These are phyloP conservation scores for Nymphalis io DNA, from an alignment of 1,140 invertebrate species.

Conservation along the genomic window DNA sequence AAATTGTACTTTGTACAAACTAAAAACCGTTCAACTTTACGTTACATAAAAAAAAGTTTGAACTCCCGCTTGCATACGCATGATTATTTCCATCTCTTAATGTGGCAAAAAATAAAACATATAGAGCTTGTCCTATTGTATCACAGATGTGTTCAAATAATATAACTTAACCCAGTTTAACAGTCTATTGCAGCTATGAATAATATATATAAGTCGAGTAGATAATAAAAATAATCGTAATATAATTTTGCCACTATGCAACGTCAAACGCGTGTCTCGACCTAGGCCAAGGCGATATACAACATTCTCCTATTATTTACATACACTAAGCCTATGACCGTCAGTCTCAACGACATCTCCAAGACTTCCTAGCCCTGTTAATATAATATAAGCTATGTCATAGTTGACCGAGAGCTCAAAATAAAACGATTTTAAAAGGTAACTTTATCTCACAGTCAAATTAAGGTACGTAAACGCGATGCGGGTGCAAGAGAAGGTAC, in stretches of 20 bases:
- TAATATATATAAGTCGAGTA: constrained; percentile 47
- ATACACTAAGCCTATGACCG: constrained; percentile 76
- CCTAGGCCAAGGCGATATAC: constrained; percentile 73
- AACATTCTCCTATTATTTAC: constrained; percentile 80
- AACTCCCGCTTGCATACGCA: constrained; percentile 39
- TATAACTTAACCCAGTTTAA: constrained; percentile 67
- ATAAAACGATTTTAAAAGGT: constrained; percentile 68
- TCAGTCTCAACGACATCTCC: constrained; percentile 76
- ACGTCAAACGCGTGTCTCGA: constrained; percentile 62
- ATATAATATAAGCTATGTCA: constrained; percentile 69
- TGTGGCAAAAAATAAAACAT: constrained; percentile 63
- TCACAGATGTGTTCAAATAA: constrained; percentile 75
- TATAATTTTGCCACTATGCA: constrained; percentile 68
- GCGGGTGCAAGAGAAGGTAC: constrained; percentile 59
- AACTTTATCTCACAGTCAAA: constrained; percentile 75
- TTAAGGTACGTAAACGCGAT: constrained; percentile 62
- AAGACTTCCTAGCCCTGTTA: constrained; percentile 69
- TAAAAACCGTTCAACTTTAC: constrained; percentile 69
- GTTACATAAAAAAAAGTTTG: constrained; percentile 63
- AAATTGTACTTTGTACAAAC: constrained; percentile 79
- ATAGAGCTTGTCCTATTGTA: constrained; percentile 74
- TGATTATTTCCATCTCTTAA: constrained; percentile 31
- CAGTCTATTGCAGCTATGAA: constrained; percentile 64
- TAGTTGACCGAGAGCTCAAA: constrained; percentile 66
- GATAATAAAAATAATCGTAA: constrained; percentile 35